Conservation (phyloP, 2,113 vertebrate genomes). For the Coturnix japonica region DNA sequence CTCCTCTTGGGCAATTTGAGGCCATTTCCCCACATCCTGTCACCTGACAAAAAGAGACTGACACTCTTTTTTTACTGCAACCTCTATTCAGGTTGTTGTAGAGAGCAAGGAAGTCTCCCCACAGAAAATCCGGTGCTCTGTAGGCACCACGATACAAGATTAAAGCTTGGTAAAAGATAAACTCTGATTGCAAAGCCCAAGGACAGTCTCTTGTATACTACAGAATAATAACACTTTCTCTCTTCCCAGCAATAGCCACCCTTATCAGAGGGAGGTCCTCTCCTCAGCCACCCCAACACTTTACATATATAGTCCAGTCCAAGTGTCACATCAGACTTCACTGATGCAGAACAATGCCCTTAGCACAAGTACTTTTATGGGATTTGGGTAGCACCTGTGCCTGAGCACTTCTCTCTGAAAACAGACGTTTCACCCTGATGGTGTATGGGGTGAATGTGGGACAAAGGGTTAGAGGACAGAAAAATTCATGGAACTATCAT, state of each 20-base stretch:
- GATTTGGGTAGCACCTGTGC: background rate
- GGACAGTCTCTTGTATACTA: background rate
- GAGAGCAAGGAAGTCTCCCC: background rate
- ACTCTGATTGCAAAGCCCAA: background rate
- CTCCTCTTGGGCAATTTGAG: background rate
- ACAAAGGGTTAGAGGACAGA: background rate
- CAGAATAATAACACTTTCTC: background rate
- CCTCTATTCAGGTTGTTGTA: background rate
- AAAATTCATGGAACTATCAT: background rate
- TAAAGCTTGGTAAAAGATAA: background rate
- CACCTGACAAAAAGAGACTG: background rate
- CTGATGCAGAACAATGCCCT: background rate
- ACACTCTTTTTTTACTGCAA: background rate
- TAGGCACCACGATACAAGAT: background rate
- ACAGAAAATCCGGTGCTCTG: background rate
- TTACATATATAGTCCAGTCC: background rate
- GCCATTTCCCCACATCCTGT: background rate
- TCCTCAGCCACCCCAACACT: background rate
- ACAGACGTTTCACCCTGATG: background rate
- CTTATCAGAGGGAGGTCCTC: background rate
- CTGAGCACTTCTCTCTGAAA: background rate
- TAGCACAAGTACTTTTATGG: accelerated
- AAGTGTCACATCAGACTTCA: background rate
- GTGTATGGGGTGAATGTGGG: background rate
- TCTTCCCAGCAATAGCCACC: background rate